phyloP scores from a whole-genome alignment of 2,113 vertebrate genomes.

The Oreochromis tanganicae region DNA sequence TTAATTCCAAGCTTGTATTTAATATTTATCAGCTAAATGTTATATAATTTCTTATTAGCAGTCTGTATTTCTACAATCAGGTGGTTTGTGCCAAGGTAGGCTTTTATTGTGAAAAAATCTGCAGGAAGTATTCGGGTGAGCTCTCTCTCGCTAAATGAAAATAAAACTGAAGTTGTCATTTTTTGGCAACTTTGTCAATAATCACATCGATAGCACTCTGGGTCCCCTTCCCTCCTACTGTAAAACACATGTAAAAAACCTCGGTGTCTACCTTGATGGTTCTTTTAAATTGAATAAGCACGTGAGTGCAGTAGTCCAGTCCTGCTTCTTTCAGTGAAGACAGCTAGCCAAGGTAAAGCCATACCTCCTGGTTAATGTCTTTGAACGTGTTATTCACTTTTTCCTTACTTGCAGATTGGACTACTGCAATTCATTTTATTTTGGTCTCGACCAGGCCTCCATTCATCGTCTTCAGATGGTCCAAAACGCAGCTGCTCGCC shows the following conservation, averaged over 20 bases:
- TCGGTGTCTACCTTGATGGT: accelerated
- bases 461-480: not conserved
- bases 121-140: not conserved
- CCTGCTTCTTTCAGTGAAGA: not conserved
- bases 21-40: not conserved
- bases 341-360: not conserved
- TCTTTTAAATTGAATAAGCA: not conserved
- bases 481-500: not conserved
- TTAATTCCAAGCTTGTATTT: not conserved
- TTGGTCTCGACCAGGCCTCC: accelerated
- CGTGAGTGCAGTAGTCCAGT: not conserved
- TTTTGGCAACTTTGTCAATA: not conserved
- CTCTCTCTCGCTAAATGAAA: not conserved
- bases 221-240: accelerated
- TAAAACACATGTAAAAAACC: not conserved
- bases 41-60: not conserved
- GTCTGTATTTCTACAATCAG: not conserved
- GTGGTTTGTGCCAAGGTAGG: not conserved
- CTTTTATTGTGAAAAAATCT: not conserved
- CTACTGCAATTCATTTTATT: accelerated
- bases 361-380: accelerated
- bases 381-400: accelerated
- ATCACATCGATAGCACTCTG: not conserved
- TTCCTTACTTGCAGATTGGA: not conserved
- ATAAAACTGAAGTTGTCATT: not conserved